Evolutionary conservation across 2,888 invertebrate genomes (phyloP), one percentile per base, ranked within the genome.

Genomic region (Chelonus formosanus): DNA sequence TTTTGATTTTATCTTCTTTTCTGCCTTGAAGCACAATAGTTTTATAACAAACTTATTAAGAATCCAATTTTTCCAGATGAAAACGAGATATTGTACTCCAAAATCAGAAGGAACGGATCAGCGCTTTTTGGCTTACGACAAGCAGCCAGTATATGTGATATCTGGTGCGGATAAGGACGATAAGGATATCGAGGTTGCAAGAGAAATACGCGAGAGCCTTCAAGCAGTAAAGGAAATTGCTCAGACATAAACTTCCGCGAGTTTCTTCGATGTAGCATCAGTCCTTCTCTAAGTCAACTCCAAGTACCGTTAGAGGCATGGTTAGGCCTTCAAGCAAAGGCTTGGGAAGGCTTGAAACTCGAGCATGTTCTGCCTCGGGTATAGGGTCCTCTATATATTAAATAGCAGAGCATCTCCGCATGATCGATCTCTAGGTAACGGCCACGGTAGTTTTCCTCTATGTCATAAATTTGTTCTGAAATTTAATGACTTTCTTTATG

Each of bases 131-230:
- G 89, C 90, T 0, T 86, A 88, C 45, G 89, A 88, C 5, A 88
- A 81, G 36, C 81, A 90, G 20, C 90, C 91, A 0, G 90, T 91
- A 56, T 91, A 90, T 79, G 90, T 91, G 20, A 89, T 91, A 73
- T 88, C 91, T 20, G 89, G 90, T 3, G 87, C 88, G 70, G 90
- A 91, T 74, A 90, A 90, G 73, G 89, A 89, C 74, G 87, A 87
- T 10, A 88, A 79, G 34, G 79, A 78, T 53, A 73, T 75, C 57
- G 76, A 75, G 62, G 74, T 75, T 35, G 65, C 60, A 0, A 67
- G 57, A 7, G 55, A 70, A 40, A 35, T 53, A 4, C 60, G 65
- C n/a, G 60, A 65, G 8, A 47, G 36, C 10, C 50, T 47, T 34
- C 62, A 57, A 32, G 10, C 55, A 45, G 56, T 40, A 31, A 47